Evolutionary conservation across 2,113 vertebrate species (phyloP).

Genomic region (Aptenodytes patagonicus): DNA sequence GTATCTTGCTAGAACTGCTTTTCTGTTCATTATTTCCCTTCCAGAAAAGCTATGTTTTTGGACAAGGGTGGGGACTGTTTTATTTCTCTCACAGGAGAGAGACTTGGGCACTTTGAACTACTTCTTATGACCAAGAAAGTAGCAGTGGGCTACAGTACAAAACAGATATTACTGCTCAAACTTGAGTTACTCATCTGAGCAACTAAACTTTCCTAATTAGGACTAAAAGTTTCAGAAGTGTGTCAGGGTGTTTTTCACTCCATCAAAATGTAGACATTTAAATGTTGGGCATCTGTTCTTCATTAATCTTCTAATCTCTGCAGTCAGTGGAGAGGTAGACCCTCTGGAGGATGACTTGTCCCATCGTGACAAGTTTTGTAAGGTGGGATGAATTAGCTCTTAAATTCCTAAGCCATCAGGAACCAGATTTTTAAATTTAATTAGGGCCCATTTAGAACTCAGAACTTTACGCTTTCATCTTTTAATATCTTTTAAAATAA

Average conservation of each 20-base stretch:
- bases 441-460: not conserved
- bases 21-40: conserved; percentile 33
- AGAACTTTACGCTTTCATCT: not conserved
- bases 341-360: not conserved
- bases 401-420: not conserved
- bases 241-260: conserved; percentile 3
- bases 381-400: not conserved
- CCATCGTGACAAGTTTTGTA: not conserved
- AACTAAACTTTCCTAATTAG: not conserved
- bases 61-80: conserved; percentile 27
- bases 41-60: conserved; percentile 42
- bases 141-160: conserved; percentile 28
- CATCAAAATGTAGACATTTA: not conserved
- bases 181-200: conserved; percentile 24
- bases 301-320: not conserved
- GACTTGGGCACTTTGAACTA: not conserved
- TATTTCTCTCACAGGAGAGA: conserved; percentile 38
- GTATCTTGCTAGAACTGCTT: conserved; percentile 12
- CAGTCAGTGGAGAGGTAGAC: not conserved
- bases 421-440: not conserved
- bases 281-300: conserved; percentile 6
- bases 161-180: conserved; percentile 22
- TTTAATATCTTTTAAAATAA: not conserved
- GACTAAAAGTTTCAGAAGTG: conserved; percentile 17
- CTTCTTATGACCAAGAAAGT: conserved; percentile 31